Evolutionary conservation across 2,888 invertebrate genomes (phyloP).

Genomic region (Bursaphelenchus okinawaensis): DNA sequence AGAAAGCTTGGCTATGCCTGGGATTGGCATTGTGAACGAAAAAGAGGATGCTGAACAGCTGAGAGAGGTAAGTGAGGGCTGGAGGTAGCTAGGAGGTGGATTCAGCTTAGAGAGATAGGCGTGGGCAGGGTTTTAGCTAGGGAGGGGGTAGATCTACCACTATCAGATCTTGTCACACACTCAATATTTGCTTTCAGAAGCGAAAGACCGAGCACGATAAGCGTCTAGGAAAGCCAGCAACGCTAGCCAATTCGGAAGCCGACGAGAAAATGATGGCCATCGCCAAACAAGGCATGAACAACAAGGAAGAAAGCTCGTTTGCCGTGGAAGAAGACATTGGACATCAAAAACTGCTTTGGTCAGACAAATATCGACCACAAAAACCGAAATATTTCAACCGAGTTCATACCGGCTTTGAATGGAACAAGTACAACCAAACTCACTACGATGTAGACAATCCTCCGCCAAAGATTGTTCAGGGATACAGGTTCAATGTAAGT

Average conservation of each 20-base stretch:
- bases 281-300: slow-evolving; percentile 77
- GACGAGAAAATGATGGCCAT: slow-evolving; percentile 71
- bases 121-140: too few relatives aligned
- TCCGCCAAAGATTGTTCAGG: slow-evolving; percentile 98
- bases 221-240: slow-evolving; percentile 11
- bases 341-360: slow-evolving; percentile 80
- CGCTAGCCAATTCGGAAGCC: slow-evolving; percentile 14
- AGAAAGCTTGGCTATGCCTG: slow-evolving; percentile 59
- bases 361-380: slow-evolving; percentile 92
- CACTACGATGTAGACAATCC: slow-evolving; percentile 99
- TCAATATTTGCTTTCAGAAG: not conserved
- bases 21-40: slow-evolving; percentile 72
- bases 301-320: slow-evolving; percentile 70
- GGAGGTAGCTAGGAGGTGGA: not conserved
- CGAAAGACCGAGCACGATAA: not conserved
- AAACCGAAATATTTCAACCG: slow-evolving; percentile 95
- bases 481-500: slow-evolving; percentile 88
- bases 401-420: slow-evolving; percentile 81
- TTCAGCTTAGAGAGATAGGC: too few relatives aligned
- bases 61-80: not conserved
- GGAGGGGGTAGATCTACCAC: too few relatives aligned
- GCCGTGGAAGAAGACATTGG: slow-evolving; percentile 72
- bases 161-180: too few relatives aligned
- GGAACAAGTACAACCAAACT: slow-evolving; percentile 99
- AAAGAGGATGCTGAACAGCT: slow-evolving; percentile 71